Conservation (phyloP, 2,797 vertebrate species). For the Peromyscus attwateri region DNA sequence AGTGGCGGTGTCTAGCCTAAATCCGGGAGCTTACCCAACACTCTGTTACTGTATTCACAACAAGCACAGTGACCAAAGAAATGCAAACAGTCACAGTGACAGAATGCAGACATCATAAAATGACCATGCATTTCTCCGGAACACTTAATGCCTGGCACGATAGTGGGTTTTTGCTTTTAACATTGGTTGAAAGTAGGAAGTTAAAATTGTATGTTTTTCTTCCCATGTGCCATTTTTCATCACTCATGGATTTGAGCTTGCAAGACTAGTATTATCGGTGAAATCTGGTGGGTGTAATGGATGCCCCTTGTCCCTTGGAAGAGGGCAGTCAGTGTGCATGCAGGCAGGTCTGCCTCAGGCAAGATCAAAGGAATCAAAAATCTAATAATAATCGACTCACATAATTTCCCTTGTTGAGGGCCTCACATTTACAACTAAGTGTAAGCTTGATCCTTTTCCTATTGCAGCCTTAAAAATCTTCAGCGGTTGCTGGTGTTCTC, state of each 20-base stretch:
- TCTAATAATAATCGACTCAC: neutral
- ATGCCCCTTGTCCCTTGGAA: neutral
- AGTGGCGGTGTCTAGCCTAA: neutral
- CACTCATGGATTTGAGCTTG: neutral
- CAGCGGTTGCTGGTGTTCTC: neutral
- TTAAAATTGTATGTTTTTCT: neutral
- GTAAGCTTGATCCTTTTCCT: neutral
- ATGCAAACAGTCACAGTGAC: slow-evolving; percentile 15
- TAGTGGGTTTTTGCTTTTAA: neutral
- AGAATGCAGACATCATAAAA: slow-evolving; percentile 9
- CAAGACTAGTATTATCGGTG: neutral
- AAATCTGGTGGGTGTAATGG: neutral
- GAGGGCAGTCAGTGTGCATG: neutral
- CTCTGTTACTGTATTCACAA: neutral
- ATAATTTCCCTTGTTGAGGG: neutral
- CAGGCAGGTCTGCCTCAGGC: neutral
- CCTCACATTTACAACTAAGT: neutral
- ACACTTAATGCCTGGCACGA: neutral
- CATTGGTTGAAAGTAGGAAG: slow-evolving; percentile 28
- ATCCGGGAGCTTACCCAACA: neutral
- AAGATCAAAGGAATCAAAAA: neutral
- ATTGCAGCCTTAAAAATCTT: neutral
- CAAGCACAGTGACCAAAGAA: slow-evolving; percentile 25
- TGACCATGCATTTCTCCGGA: neutral
- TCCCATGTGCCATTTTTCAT: neutral